Evolutionary conservation across 1,140 invertebrate genomes (phyloP).

Genomic region (Drosophila setifemur): DNA sequence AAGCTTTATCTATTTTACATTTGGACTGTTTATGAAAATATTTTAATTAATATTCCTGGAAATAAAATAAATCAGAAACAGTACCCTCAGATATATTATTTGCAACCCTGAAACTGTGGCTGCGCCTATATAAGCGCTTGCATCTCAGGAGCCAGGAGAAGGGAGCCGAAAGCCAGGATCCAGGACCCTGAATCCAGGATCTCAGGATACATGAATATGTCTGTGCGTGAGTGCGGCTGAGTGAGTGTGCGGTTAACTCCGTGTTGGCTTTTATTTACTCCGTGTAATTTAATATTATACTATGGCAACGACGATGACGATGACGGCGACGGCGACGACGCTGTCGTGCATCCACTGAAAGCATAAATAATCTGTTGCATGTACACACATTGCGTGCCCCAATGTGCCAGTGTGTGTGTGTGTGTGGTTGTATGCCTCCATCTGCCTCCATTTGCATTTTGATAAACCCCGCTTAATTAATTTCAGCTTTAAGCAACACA

Average conservation of each 20-base stretch:
- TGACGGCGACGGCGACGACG: neutral
- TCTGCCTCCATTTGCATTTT: constrained; percentile 38
- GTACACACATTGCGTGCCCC: constrained; percentile 22
- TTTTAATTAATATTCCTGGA: too few relatives aligned
- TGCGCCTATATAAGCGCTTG: constrained; percentile 1
- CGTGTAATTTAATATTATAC: constrained; percentile 66
- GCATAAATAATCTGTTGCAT: constrained; percentile 75
- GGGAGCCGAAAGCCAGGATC: too few relatives aligned
- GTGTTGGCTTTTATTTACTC: constrained; percentile 57
- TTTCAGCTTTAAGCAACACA: constrained; percentile 55
- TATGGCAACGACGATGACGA: constrained; percentile 33
- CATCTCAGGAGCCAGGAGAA: constrained; percentile 1
- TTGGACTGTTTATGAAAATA: too few relatives aligned
- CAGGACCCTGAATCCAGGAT: neutral
- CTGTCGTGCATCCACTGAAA: constrained; percentile 49
- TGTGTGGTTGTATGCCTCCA: too few relatives aligned
- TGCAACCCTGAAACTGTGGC: constrained; percentile 7
- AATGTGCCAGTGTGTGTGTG: too few relatives aligned
- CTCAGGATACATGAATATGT: too few relatives aligned
- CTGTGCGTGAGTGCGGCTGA: neutral
- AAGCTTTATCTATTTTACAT: too few relatives aligned
- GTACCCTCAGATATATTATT: neutral
- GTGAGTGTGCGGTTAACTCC: constrained; percentile 24
- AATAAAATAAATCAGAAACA: too few relatives aligned
- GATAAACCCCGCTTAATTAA: constrained; percentile 69